Evolutionary conservation across 2,113 vertebrate genomes (phyloP).

Genomic region (Acanthisitta chloris): DNA sequence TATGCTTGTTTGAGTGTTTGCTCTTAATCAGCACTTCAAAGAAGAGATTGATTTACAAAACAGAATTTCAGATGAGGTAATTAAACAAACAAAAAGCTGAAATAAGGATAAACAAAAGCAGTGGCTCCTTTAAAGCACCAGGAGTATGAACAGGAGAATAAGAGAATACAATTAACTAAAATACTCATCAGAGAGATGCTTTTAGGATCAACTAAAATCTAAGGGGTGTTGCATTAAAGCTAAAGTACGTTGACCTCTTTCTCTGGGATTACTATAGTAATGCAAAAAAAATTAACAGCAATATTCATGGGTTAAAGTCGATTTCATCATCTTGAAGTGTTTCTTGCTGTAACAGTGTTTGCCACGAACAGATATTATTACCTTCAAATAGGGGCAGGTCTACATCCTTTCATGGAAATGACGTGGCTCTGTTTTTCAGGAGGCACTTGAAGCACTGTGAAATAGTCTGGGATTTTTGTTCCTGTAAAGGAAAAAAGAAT

Average conservation of each 20-base stretch:
- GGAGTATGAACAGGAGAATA: background rate
- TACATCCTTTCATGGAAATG: background rate
- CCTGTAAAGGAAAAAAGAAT: background rate
- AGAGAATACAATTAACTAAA: background rate
- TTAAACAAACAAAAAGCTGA: background rate
- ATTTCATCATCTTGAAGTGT: background rate
- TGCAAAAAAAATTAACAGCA: background rate
- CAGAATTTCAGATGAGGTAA: background rate
- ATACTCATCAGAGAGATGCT: background rate
- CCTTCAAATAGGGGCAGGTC: background rate
- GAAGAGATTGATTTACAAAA: background rate
- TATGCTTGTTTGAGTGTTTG: background rate
- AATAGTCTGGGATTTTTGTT: background rate
- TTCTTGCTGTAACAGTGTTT: too few species aligned
- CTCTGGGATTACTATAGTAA: background rate
- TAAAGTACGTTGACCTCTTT: background rate
- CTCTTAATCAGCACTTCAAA: conserved; percentile 10
- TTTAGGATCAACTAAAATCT: background rate
- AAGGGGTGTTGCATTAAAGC: background rate
- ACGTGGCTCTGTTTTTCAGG: background rate
- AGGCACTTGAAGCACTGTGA: background rate
- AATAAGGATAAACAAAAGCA: background rate
- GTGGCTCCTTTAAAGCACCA: background rate
- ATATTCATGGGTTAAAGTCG: background rate
- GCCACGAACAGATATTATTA: background rate